Percentiles rank a stretch among this genome's conserved stretches.
Conservation (phyloP, 37 sponge, comb jelly and placozoan genomes). For the Amphimedon queenslandica region DNA sequence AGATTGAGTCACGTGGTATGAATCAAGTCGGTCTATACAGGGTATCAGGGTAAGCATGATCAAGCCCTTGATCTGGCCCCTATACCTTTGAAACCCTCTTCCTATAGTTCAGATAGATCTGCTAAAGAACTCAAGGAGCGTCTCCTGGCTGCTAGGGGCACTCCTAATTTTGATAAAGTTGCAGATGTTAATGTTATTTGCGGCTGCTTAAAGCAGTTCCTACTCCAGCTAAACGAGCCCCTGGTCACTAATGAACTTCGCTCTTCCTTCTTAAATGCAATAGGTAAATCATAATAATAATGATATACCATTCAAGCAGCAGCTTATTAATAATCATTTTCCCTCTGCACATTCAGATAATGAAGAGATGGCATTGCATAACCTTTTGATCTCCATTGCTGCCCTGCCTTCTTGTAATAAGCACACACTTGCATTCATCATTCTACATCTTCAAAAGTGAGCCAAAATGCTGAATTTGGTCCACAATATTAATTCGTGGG, state of each 20-base stretch:
- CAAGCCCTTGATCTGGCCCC: background rate
- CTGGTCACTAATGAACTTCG: slow-evolving; percentile 73
- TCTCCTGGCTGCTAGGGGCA: slow-evolving; percentile 64
- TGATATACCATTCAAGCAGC: no score
- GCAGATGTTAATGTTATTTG: slow-evolving; percentile 87
- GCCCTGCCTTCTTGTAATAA: slow-evolving; percentile 84
- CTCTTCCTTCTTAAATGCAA: slow-evolving; percentile 62
- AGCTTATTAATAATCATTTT: background rate
- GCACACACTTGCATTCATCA: slow-evolving; percentile 91
- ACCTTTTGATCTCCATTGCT: slow-evolving; percentile 69
- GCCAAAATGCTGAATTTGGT: background rate
- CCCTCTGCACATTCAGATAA: slow-evolving; percentile 36
- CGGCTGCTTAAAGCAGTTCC: slow-evolving; percentile 85
- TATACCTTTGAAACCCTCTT: background rate
- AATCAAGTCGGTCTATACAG: slow-evolving; percentile 85
- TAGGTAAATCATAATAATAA: slow-evolving; percentile 41
- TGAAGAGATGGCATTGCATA: slow-evolving; percentile 61
- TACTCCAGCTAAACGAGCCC: slow-evolving; percentile 76
- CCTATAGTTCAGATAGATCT: slow-evolving; percentile 47
- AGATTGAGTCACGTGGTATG: slow-evolving; percentile 83
- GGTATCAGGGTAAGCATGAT: slow-evolving; percentile 69
- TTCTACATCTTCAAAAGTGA: slow-evolving; percentile 87
- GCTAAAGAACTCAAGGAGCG: slow-evolving; percentile 87
- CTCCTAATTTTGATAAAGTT: slow-evolving; percentile 66
- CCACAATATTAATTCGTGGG: background rate